Evolutionary conservation across 53 echinoderm and acorn worm genomes (phyloP), one percentile per base, ranked within the genome.

Genomic region (Holothuria leucospilota): DNA sequence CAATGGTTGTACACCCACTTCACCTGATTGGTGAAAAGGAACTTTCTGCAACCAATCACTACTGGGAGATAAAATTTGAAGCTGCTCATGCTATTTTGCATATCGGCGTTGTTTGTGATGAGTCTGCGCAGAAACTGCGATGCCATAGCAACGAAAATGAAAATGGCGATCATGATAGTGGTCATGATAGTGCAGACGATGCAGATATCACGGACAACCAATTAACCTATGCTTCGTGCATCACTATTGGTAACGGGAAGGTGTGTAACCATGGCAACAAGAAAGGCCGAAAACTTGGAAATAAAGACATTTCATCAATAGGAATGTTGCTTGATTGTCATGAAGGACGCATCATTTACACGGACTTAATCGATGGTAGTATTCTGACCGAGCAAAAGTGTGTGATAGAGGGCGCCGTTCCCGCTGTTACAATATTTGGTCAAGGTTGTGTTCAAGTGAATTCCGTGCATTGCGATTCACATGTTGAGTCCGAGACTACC

Each of bases 181-280:
- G 96, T n/a, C 96, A 96, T 23, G 96, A 96, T 39, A 96, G 96
- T 49, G 91, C 94, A 75, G 96, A 96, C 67, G 96, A 96, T 26
- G 46, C 51, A 23, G 84, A 83, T 26, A n/a, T 21, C 24, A 27
- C 42, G 16, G 84, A 67, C 24, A 59, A 30, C 28, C 59, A 38
- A 61, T 56, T 56, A 20, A n/a, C 8, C 27, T 80, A 80, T 34
- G 59, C 59, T 59, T 80, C 80, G 12, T 59, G 30, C 0, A 51
- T 80, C 52, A 80, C 80, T 21, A 21, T 80, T 39, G 80, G 59
- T 0, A 80, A 60, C 38, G 80, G 80, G 30, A 60, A 53, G 34
- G 59, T 80, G 29, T 80, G 80, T 80, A 28, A 38, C n/a, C 60
- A 80, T 80, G 80, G 80, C 59, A 80, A 80, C 29, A 80, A 61